Percentiles rank a stretch among this genome's conserved stretches.
phyloP scores from a whole-genome alignment of 2,113 vertebrate genomes.

The Actenoides hombroni region DNA sequence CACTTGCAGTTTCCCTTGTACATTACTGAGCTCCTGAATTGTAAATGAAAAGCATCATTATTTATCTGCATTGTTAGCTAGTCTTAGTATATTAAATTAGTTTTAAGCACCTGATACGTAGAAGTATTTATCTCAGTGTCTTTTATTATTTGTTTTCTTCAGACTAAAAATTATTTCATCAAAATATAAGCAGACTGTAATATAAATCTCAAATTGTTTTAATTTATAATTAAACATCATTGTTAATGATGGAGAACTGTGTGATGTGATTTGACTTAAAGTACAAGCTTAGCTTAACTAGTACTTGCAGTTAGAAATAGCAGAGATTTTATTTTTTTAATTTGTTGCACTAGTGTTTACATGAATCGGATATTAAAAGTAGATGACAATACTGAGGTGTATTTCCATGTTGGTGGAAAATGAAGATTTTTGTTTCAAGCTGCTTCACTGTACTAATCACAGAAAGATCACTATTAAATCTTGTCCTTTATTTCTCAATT shows the following conservation, averaged over 20 bases:
- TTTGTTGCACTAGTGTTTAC: not conserved
- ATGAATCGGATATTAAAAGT: not conserved
- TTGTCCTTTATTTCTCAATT: not conserved
- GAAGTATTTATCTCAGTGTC: not conserved
- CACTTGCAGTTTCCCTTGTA: slow-evolving; percentile 24
- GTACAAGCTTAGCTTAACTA: slow-evolving; percentile 1
- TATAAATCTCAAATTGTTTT: not conserved
- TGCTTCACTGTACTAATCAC: not conserved
- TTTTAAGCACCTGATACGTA: not conserved
- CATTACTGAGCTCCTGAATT: slow-evolving; percentile 38
- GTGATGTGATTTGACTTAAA: not conserved
- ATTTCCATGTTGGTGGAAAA: not conserved
- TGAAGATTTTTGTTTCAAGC: not conserved
- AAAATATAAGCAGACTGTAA: not conserved
- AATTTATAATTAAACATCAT: not conserved
- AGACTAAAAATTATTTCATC: not conserved
- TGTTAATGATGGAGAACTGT: not conserved
- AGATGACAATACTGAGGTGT: not conserved
- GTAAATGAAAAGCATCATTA: not conserved
- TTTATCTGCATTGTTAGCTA: slow-evolving; percentile 31
- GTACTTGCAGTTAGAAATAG: not conserved
- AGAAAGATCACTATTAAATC: not conserved
- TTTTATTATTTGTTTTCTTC: not conserved
- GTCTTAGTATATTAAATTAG: slow-evolving; percentile 11
- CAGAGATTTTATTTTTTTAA: not conserved